Percentiles rank a stretch among this genome's conserved stretches.
Evolutionary conservation across 2,797 vertebrate genomes (phyloP).

Genomic region (Chelmon rostratus): DNA sequence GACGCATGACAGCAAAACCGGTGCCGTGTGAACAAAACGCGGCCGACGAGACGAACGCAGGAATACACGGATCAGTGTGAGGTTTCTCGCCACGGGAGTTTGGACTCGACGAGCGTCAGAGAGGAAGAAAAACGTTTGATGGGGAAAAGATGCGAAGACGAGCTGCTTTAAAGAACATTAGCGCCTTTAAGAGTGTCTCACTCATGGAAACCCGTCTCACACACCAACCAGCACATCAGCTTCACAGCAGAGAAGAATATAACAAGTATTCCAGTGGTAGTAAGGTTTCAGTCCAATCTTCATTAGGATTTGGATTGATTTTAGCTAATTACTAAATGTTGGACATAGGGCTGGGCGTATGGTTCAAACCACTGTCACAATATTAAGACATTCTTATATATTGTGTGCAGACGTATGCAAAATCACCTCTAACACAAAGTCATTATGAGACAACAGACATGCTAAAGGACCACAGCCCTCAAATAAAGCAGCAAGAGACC

Average conservation of each 20-base stretch:
- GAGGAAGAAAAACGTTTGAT: background rate
- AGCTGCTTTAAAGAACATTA: background rate
- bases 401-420: background rate
- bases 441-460: background rate
- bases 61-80: background rate
- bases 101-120: background rate
- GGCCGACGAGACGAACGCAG: background rate
- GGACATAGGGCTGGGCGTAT: background rate
- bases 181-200: background rate
- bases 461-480: too few relatives aligned
- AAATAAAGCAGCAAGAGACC: too few relatives aligned
- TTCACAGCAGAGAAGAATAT: too few relatives aligned
- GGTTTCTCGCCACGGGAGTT: background rate
- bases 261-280: too few relatives aligned
- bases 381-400: too few relatives aligned
- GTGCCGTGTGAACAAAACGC: background rate
- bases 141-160: too few relatives aligned
- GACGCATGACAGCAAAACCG: background rate
- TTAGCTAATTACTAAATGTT: too few relatives aligned
- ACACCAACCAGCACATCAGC: too few relatives aligned
- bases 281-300: too few relatives aligned
- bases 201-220: background rate
- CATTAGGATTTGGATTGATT: background rate
- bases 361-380: background rate
- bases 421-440: background rate